phyloP scores from a whole-genome alignment of 2,797 vertebrate species.

The Mycteria americana region DNA sequence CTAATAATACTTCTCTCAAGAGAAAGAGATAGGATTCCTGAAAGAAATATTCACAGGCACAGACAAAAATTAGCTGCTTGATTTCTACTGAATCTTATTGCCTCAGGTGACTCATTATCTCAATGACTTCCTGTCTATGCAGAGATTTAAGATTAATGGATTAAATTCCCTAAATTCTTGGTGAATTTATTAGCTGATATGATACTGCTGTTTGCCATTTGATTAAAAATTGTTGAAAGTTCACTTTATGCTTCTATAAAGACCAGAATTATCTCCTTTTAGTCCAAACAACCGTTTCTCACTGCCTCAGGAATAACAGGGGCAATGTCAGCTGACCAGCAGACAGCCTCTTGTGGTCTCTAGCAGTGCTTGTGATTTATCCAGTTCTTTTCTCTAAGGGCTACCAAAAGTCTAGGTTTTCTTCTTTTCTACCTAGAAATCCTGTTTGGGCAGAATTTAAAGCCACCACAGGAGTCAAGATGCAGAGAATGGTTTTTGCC shows the following conservation, averaged over 20 bases:
- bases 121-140: constrained; percentile 30
- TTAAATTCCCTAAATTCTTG: constrained; percentile 53
- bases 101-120: constrained; percentile 66
- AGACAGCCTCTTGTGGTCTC: background rate
- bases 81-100: constrained; percentile 45
- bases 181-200: constrained; percentile 47
- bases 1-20: constrained; percentile 35
- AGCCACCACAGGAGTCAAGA: background rate
- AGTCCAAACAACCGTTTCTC: background rate
- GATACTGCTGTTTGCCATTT: background rate
- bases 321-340: background rate
- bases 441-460: background rate
- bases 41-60: constrained; percentile 33
- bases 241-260: background rate
- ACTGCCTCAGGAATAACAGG: background rate
- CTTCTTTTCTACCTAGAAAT: background rate
- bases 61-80: constrained; percentile 39
- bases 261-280: background rate
- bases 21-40: constrained; percentile 11
- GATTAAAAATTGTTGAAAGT: constrained; percentile 19
- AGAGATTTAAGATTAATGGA: constrained; percentile 63
- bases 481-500: background rate
- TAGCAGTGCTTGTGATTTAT: background rate
- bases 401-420: background rate
- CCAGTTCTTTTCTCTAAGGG: background rate